These are phyloP conservation scores for Eclectus roratus DNA, from an alignment of 2,113 vertebrate genomes.

Conservation along the genomic window DNA sequence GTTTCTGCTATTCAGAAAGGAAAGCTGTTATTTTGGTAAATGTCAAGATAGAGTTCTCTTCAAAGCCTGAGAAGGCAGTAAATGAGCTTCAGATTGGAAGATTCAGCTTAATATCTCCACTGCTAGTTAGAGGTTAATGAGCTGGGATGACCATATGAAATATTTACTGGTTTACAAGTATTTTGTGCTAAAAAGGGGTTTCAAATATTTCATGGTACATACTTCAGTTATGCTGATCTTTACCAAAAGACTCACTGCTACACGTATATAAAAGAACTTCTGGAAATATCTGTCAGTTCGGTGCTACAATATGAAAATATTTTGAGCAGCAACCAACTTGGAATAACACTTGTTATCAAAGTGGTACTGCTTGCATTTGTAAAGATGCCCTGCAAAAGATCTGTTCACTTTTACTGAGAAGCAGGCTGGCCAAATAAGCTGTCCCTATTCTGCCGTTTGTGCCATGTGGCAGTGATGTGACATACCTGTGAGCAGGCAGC, in stretches of 20 bases:
- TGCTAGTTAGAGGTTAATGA: neutral
- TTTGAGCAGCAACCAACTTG: neutral
- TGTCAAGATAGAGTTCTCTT: neutral
- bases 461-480: slow-evolving; percentile 45
- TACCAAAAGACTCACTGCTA: neutral
- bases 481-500: slow-evolving; percentile 46
- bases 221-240: neutral
- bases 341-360: neutral
- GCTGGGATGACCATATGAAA: neutral
- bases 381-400: neutral
- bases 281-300: neutral
- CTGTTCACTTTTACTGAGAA: slow-evolving; percentile 6
- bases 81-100: neutral
- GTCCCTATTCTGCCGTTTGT: neutral
- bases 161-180: neutral
- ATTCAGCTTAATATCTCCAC: neutral
- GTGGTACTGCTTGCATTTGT: neutral
- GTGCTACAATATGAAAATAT: neutral
- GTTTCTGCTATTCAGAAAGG: neutral
- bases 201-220: neutral
- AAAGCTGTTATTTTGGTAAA: neutral
- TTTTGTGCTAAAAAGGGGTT: neutral
- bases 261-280: neutral
- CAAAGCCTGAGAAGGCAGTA: neutral
- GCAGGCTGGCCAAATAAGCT: neutral